A percentile compares a stretch with the other conserved stretches of the same genome.
Conservation (phyloP, 2,797 vertebrate species). For the Esox lucius region DNA sequence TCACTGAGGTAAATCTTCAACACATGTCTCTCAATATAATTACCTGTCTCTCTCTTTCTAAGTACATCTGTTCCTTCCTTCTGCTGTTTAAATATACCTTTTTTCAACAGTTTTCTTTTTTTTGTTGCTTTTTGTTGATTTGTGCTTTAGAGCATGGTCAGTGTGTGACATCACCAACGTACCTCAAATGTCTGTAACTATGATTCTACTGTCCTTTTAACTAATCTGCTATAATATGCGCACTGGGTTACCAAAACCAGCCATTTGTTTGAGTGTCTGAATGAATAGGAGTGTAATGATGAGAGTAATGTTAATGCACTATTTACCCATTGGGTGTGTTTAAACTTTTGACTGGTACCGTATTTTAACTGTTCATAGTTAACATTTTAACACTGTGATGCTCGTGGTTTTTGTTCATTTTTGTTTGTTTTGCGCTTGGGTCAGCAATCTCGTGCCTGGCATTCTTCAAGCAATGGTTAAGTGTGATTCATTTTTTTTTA, state of each 20-base stretch:
- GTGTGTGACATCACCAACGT: constrained; percentile 31
- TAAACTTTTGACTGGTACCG: constrained; percentile 2
- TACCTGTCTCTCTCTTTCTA: constrained; percentile 28
- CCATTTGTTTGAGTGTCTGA: constrained; percentile 12
- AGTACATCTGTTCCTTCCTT: constrained; percentile 7
- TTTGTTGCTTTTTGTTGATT: constrained; percentile 11
- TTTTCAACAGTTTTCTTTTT: constrained; percentile 35
- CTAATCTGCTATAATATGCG: background rate
- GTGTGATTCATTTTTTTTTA: constrained; percentile 18
- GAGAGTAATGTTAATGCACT: constrained; percentile 3
- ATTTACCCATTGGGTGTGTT: background rate
- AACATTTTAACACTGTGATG: constrained; percentile 2
- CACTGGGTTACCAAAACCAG: background rate
- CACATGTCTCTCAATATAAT: constrained; percentile 52
- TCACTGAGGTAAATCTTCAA: constrained; percentile 77
- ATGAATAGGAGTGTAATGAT: background rate
- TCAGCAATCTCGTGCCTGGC: constrained; percentile 19
- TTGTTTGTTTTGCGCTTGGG: constrained; percentile 3
- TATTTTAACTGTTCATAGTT: constrained; percentile 19
- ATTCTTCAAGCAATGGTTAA: constrained; percentile 11
- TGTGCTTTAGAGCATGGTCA: constrained; percentile 17
- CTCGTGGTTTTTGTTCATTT: constrained; percentile 22
- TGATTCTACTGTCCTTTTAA: constrained; percentile 18
- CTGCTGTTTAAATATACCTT: background rate
- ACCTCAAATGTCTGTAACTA: background rate